Evolutionary conservation across 2,888 invertebrate genomes (phyloP), one percentile per base, ranked within the genome.

Genomic region (Sclerodermus sp.): DNA sequence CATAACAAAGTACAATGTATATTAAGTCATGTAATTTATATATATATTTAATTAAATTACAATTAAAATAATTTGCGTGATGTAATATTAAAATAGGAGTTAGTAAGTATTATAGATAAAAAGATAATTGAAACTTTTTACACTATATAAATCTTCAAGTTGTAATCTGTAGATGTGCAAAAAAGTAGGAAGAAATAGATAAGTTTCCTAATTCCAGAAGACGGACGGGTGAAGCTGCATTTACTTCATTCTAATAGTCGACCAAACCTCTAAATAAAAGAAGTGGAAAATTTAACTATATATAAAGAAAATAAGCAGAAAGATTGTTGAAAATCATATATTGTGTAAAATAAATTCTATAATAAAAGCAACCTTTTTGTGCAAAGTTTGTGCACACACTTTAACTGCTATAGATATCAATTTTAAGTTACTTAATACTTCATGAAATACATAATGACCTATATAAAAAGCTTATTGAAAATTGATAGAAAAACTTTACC

Each of bases 191-290:
- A 64, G 50, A 52, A 36, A 45, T 53, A 47, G 42, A 46, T 51
- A 50, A 50, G 18, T 54, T 57, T 55, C 23, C 8, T 39, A 50
- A 52, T 45, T 49, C 51, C 55, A 42, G 51, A 16, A 42, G 50
- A 48, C 54, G 49, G 59, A 62, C 57, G 62, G 51, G 51, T 47
- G 51, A 57, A 42, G 38, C 34, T 53, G 40, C 30, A 32, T 42
- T 47, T 45, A 34, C 16, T 45, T 39, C 42, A 17, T 42, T 45
- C 76, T 65, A 77, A 62, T 77, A 77, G 64, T 77, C 77, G 47
- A 77, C 77, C 62, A 77, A 70, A 55, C 76, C 72, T 57, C 77
- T 77, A 64, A 43, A 71, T 72, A 23, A 55, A 55, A 42, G 53
- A 47, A 57, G 48, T 44, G 45, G 45, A 49, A 51, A 47, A 40